Conservation (phyloP, 2,113 vertebrate species). For the Microtus montanus region DNA sequence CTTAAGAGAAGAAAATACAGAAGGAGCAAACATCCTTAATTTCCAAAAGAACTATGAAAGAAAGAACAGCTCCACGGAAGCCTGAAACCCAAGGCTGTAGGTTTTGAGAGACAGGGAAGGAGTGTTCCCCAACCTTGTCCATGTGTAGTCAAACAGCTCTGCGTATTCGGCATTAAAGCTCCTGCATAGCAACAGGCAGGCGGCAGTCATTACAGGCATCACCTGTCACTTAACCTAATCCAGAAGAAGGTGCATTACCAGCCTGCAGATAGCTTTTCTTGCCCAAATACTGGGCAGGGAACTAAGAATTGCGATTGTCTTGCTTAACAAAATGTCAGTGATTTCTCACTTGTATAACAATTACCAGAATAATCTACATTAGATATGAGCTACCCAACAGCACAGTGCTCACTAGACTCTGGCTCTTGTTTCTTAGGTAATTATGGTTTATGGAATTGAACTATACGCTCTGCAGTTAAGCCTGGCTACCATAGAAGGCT, state of each 20-base stretch:
- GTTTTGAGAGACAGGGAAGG: background rate
- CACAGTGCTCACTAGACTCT: background rate
- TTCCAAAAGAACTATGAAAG: background rate
- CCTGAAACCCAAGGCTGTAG: background rate
- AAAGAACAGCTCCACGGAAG: background rate
- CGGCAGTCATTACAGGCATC: background rate
- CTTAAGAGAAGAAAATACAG: background rate
- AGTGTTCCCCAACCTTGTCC: background rate
- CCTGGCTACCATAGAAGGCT: background rate
- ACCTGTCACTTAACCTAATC: background rate
- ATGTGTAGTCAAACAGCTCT: background rate
- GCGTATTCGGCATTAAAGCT: background rate
- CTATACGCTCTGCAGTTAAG: background rate
- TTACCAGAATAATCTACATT: conserved; percentile 1
- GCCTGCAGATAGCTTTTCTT: background rate
- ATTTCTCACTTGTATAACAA: conserved; percentile 10
- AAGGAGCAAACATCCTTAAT: background rate
- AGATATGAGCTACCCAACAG: background rate
- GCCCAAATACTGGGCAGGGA: background rate
- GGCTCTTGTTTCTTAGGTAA: background rate
- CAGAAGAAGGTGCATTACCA: background rate
- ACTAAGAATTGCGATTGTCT: background rate
- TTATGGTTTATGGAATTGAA: background rate
- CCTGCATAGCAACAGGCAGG: background rate
- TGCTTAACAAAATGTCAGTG: conserved; percentile 52